Evolutionary conservation across 2,888 invertebrate genomes (phyloP), one percentile per base, ranked within the genome.

Genomic region (Margaritifera margaritifera): DNA sequence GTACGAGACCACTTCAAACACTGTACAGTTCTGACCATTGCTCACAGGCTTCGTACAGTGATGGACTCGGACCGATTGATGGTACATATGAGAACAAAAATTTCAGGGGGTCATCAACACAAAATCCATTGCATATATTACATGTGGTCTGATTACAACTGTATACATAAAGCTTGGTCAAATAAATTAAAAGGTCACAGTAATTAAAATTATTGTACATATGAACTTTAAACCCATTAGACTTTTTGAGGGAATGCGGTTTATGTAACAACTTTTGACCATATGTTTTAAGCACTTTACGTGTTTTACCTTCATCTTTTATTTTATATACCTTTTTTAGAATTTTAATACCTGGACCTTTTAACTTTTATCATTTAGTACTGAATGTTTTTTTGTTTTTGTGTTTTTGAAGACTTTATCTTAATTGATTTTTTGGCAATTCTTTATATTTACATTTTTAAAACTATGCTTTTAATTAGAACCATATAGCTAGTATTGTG

Each of bases 1-100:
- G 95, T 96, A 70, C 92, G 95, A 68, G 92, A 91, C 50, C 94
- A 94, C 84, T 96, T 96, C 87, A 92, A 92, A n/a, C 91, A 94
- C 25, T 96, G 95, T 89, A 96, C 96, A 0, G 96, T 97, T 15
- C 90, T 97, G 57, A 96, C 96, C 0, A 95, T 97, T 54, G 97
- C 97, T 8, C 96, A 97, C 90, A 92, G 97, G 57, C 91, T 97
- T 52, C 94, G 96, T 87, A 97, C 96, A 0, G 94, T 97, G 70
- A 96, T 97, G 94, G 96, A 97, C 90, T 95, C 95, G 2, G 95
- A 96, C 90, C 92, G 80, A 67, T 74, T 80, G 6, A 76, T 80
- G 72, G 80, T 79, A 51, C 62, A 74, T 69, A 27, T 52, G 6
- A 51, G 5, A 53, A 31, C 18, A 51, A 5, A 6, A 20, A 6